These are phyloP conservation scores for Chionomys nivalis DNA, from an alignment of 2,113 vertebrate genomes.

Conservation along the genomic window DNA sequence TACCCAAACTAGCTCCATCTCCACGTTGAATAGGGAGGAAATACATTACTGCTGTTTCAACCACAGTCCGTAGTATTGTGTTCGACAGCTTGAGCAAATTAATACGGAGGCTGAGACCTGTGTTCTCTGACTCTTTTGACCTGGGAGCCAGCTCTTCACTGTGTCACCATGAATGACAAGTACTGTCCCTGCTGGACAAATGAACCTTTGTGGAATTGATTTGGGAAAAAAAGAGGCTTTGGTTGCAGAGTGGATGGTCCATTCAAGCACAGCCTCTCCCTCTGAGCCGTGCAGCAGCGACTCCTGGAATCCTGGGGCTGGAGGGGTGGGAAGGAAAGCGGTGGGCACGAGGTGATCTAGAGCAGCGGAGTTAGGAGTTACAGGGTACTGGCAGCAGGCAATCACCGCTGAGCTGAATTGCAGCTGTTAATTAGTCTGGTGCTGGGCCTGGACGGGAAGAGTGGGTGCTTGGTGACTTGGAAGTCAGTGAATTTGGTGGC, in stretches of 20 bases:
- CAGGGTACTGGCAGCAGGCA: neutral
- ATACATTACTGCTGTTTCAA: neutral
- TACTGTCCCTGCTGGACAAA: neutral
- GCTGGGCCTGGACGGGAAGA: neutral
- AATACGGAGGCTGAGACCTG: neutral
- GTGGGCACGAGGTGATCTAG: no score
- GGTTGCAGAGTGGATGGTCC: neutral
- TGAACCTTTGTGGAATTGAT: neutral
- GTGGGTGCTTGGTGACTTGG: neutral
- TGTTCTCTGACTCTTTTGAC: neutral
- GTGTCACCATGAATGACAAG: neutral
- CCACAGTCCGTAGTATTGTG: neutral
- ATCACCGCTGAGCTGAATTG: neutral
- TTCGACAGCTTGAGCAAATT: neutral
- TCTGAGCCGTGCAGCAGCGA: fast-evolving
- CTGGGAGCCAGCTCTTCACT: neutral
- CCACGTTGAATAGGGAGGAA: neutral
- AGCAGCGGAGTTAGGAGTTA: neutral
- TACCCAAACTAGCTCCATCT: neutral
- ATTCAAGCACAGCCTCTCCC: neutral
- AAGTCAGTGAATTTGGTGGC: neutral
- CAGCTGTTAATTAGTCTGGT: fast-evolving
- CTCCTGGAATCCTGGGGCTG: neutral
- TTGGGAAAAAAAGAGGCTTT: neutral
- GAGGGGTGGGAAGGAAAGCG: neutral